These are phyloP conservation scores for Microplitis deprimator DNA, from an alignment of 2,888 invertebrate species.

Conservation along the genomic window DNA sequence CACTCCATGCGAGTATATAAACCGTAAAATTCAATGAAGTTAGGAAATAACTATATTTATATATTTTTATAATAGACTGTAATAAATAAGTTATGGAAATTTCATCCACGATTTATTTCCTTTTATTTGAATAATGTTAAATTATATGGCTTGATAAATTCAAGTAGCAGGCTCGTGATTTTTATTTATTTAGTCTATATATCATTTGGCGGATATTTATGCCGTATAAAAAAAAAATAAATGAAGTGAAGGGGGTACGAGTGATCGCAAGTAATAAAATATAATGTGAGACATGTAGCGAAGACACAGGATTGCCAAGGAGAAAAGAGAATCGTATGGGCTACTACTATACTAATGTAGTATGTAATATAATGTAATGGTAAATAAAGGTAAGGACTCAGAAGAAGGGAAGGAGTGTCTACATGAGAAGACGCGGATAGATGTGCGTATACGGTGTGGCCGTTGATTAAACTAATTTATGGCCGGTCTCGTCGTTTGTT, in stretches of 20 bases:
- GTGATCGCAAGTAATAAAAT: constrained; percentile 6
- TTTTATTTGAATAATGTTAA: not conserved
- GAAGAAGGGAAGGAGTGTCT: constrained; percentile 1
- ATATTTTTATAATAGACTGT: not conserved
- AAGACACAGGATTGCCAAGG: not conserved
- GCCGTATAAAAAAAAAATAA: not conserved
- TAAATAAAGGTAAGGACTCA: constrained; percentile 25
- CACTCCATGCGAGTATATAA: not conserved
- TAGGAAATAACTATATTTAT: not conserved
- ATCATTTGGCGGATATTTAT: not conserved
- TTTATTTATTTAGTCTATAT: constrained; percentile 1
- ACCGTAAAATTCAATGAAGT: not conserved
- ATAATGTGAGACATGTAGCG: not conserved
- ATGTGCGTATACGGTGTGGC: constrained; percentile 28
- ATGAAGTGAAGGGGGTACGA: not conserved
- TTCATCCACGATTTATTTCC: not conserved
- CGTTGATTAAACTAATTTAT: constrained; percentile 53
- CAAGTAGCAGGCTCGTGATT: not conserved
- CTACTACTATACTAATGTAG: not conserved
- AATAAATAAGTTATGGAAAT: not conserved
- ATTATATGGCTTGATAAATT: not conserved
- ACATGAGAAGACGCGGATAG: constrained; percentile 34
- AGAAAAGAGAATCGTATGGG: constrained; percentile 13
- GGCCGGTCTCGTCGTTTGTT: constrained; percentile 43
- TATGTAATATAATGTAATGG: constrained; percentile 1